Conservation (phyloP, 2,797 vertebrate genomes). For the Oceanodroma leucorhoa region DNA sequence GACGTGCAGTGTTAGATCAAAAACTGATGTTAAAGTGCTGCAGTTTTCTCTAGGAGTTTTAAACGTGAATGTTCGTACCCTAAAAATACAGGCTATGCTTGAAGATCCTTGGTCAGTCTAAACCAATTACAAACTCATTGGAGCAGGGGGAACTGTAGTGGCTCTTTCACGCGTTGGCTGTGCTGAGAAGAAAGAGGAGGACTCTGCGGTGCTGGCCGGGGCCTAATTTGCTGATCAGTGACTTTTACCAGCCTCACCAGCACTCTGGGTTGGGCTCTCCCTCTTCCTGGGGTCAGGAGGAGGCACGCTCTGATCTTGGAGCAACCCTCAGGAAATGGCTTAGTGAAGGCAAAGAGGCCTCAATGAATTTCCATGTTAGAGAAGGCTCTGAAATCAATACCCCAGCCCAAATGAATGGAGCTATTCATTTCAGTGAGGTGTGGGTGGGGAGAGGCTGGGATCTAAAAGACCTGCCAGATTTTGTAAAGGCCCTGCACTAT, state of each 20-base stretch:
- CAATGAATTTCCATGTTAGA: slow-evolving; percentile 66
- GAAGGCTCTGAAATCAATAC: slow-evolving; percentile 67
- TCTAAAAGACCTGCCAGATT: slow-evolving; percentile 18
- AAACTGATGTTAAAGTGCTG: neutral
- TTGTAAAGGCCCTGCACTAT: neutral
- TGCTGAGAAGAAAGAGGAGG: neutral
- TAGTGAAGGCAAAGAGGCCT: slow-evolving; percentile 45
- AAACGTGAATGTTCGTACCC: accelerated
- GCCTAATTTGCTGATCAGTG: neutral
- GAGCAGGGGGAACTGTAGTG: neutral
- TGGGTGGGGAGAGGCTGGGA: slow-evolving; percentile 26
- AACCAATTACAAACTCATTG: neutral
- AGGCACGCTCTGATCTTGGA: slow-evolving; percentile 45
- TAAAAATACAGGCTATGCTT: neutral
- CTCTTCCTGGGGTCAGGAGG: slow-evolving; percentile 53
- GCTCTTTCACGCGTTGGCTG: accelerated
- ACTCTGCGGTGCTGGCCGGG: neutral
- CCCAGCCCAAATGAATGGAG: slow-evolving; percentile 62
- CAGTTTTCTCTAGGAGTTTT: neutral
- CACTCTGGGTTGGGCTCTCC: slow-evolving; percentile 10
- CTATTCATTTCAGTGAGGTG: slow-evolving; percentile 62
- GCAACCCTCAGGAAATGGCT: slow-evolving; percentile 66
- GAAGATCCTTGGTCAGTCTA: neutral
- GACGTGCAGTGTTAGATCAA: neutral
- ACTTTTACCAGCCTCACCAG: neutral